These are phyloP conservation scores for Astur gentilis DNA, from an alignment of 2,113 vertebrate species.

Conservation along the genomic window DNA sequence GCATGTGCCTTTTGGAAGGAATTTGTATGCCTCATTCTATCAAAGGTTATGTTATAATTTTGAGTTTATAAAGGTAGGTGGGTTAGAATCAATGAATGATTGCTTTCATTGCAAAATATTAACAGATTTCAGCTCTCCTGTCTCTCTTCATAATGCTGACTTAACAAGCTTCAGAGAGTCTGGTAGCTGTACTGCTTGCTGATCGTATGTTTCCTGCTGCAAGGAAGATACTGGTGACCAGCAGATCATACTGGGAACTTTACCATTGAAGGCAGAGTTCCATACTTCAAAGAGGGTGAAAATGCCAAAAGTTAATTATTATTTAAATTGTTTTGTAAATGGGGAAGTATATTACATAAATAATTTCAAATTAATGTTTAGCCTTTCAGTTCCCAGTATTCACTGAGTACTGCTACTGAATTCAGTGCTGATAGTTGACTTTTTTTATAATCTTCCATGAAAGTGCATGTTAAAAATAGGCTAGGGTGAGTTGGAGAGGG, in stretches of 20 bases:
- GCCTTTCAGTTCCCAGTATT: not conserved
- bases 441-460: not conserved
- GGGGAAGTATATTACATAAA: not conserved
- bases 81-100: not conserved
- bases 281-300: not conserved
- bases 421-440: not conserved
- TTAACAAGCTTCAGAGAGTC: not conserved
- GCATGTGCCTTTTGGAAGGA: not conserved
- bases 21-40: not conserved
- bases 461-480: not conserved
- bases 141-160: not conserved
- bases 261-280: not conserved
- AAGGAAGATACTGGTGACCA: not conserved
- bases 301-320: not conserved
- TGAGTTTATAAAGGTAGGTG: not conserved
- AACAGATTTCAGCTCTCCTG: not conserved
- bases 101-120: not conserved
- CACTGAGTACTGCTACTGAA: not conserved
- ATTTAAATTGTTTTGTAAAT: not conserved
- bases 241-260: not conserved
- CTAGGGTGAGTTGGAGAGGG: not conserved
- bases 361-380: not conserved
- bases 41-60: not conserved
- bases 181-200: not conserved
- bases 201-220: not conserved